Percentiles rank a stretch among this genome's conserved stretches.
These are phyloP conservation scores for Bradynema listronoti DNA, from an alignment of 1,140 invertebrate genomes.

Conservation along the genomic window DNA sequence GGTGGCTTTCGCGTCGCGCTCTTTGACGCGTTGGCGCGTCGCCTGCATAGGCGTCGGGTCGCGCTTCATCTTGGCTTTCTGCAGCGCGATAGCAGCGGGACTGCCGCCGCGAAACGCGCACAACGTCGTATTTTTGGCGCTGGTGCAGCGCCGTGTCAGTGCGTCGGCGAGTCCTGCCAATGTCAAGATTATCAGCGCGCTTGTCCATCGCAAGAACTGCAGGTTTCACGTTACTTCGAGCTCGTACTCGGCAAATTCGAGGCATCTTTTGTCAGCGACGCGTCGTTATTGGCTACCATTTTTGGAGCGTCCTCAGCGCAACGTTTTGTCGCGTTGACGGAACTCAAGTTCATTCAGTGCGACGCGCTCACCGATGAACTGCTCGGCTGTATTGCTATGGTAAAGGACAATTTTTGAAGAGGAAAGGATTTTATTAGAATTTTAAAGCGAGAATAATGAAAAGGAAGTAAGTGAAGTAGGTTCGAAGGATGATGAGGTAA, in stretches of 20 bases:
- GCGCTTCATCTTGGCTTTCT: slow-evolving; percentile 19
- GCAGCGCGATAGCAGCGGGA: slow-evolving; percentile 14
- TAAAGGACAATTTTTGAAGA: no score
- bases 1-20: no score
- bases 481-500: no score
- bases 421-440: no score
- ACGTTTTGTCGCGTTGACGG: not conserved
- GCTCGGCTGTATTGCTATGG: slow-evolving; percentile 12
- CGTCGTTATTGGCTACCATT: slow-evolving; percentile 5
- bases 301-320: slow-evolving; percentile 18
- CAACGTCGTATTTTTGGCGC: no score
- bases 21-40: not conserved
- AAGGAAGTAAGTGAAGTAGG: no score
- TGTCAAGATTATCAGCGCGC: no score
- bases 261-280: slow-evolving; percentile 23
- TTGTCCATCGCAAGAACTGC: not conserved
- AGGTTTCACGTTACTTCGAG: slow-evolving; percentile 14
- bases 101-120: no score
- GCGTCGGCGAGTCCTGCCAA: no score
- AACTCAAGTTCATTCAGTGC: slow-evolving; percentile 13
- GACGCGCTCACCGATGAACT: slow-evolving; percentile 5
- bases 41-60: not conserved
- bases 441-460: no score
- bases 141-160: no score
- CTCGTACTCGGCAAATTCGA: slow-evolving; percentile 26